Conservation (phyloP, 2,113 vertebrate species). For the Chloropsis hardwickii region DNA sequence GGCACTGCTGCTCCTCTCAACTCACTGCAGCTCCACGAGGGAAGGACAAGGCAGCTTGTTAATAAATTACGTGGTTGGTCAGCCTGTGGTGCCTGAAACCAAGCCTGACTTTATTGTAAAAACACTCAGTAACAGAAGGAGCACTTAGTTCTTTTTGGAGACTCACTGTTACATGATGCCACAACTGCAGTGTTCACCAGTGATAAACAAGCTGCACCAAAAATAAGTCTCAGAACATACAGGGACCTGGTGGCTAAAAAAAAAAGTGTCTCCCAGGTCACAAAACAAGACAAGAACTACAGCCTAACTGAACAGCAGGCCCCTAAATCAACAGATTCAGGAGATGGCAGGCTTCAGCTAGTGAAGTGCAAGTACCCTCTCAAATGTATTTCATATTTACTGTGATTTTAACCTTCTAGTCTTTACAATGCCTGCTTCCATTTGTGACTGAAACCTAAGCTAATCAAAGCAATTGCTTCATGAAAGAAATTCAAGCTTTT, state of each 20-base stretch:
- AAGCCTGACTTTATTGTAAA: background rate
- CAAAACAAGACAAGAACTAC: background rate
- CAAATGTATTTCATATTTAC: background rate
- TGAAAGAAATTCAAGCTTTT: constrained; percentile 5
- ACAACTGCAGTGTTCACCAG: background rate
- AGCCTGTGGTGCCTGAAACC: background rate
- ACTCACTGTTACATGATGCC: background rate
- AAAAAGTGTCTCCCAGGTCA: background rate
- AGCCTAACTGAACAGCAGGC: background rate
- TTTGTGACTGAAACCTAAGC: background rate
- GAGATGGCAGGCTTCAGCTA: background rate
- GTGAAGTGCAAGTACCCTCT: background rate
- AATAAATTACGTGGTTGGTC: background rate
- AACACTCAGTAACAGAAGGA: background rate
- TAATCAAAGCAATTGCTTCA: constrained; percentile 3
- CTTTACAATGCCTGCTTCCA: background rate
- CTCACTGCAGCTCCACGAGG: background rate
- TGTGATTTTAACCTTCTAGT: background rate
- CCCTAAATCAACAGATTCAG: background rate
- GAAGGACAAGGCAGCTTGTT: background rate
- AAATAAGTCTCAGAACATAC: background rate
- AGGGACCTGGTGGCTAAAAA: background rate
- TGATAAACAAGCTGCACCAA: background rate
- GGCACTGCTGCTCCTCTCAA: background rate
- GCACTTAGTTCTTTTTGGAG: background rate